Conservation (phyloP, 2,888 invertebrate genomes). For the Boloria euphrosyne region DNA sequence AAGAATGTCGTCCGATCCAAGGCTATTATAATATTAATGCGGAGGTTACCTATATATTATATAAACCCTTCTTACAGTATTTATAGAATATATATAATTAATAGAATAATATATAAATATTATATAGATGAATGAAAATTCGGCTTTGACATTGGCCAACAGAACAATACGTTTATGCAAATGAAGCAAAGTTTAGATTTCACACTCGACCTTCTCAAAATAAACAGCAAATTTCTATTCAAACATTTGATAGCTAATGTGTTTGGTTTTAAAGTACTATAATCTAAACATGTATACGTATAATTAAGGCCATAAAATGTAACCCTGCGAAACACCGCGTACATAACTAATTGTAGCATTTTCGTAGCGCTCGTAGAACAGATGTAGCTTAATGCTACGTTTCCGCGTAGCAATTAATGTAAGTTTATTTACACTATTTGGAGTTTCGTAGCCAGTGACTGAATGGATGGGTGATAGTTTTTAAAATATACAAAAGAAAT, state of each 20-base stretch:
- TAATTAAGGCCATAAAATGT: conserved; percentile 13
- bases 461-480: background rate
- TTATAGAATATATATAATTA: no score
- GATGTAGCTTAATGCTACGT: conserved; percentile 29
- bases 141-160: no score
- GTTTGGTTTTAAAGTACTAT: background rate
- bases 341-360: conserved; percentile 14
- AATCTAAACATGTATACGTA: conserved; percentile 1
- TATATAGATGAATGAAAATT: no score
- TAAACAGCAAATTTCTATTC: background rate
- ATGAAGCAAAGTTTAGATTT: no score
- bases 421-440: conserved; percentile 17
- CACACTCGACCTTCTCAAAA: no score
- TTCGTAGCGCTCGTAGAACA: conserved; percentile 31
- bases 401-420: conserved; percentile 28
- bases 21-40: no score
- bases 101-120: no score
- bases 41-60: no score
- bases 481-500: background rate
- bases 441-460: background rate
- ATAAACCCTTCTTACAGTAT: no score
- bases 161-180: no score
- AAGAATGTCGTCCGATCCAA: no score
- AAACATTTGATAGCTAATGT: conserved; percentile 3
- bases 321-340: conserved; percentile 13